Evolutionary conservation across 2,888 invertebrate genomes (phyloP), one percentile per base, ranked within the genome.

Genomic region (Leptothorax acervorum): DNA sequence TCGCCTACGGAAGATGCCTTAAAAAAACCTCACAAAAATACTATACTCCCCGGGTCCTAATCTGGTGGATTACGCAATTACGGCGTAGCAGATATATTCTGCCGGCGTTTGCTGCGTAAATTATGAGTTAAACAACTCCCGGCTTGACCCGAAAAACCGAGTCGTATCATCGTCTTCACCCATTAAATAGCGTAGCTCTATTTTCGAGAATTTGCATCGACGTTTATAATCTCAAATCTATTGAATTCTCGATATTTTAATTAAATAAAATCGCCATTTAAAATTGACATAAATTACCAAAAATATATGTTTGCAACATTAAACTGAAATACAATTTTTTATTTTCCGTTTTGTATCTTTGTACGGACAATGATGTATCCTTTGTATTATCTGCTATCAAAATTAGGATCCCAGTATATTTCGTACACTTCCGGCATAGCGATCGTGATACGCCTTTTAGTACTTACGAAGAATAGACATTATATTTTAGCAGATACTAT

Each of bases 41-140:
- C 1, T 11, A 48, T 70, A 28, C 35, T 5, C 4, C 31, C 15
- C 45, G 45, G 81, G 76, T 85, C 57, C 82, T 85, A 87, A 86
- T 76, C 68, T 55, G 39, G 57, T 63, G 18, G 75, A 76, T 88
- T 85, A 83, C 85, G 89, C 65, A 85, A 88, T 84, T 71, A 39
- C 15, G 35, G 23, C 53, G 62, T 39, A 35, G 53, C 60, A 57
- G 60, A 78, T 74, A 78, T 74, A 68, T 76, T 66, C 82, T 82
- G 78, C 51, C 35, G 8, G n/a, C 63, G 28, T 60, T 12, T 23
- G 75, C 70, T 89, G 74, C 82, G 73, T 83, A 89, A 86, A 89
- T 87, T 62, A 84, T 84, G 75, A 82, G 78, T 85, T 82, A 82
- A 86, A 82, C 55, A 83, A 48, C 60, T 74, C 15, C 9, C 45